Evolutionary conservation across 1,140 invertebrate genomes (phyloP), one percentile per base, ranked within the genome.

Genomic region (Aphelenchoides avenae): DNA sequence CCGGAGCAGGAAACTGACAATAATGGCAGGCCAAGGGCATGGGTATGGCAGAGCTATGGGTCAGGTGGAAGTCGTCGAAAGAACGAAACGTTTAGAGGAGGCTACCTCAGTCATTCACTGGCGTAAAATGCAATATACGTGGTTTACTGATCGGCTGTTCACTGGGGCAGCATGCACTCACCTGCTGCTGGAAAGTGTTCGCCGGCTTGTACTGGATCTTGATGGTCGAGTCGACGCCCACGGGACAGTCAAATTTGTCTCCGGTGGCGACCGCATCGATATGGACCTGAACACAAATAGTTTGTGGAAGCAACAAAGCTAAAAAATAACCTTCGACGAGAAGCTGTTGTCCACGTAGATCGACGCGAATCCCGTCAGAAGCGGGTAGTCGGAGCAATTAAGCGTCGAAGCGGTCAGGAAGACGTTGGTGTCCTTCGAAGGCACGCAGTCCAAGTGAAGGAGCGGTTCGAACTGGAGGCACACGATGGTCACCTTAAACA

Each of bases 321-420:
- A 46, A 39, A 64, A 22, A 13, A n/a, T n/a, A n/a, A 75, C 77
- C 68, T 79, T 80, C 24, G 76, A 71, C n/a, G 80, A 75, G 63
- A 81, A 80, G 46, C 63, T 77, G 58, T 79, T 79, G 56, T 80
- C 76, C 20, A 81, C 58, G 59, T 79, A 80, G 36, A 80, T 77
- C 51, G 69, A 78, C 6, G 78, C 76, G 20, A 64, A 57, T 51
- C 80, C 79, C 36, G 70, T 29, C 18, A 80, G 57, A 9, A 80
- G 58, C n/a, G n/a, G n/a, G 56, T 71, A 79, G 22, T 59, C 55
- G 5, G 76, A 77, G n/a, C 51, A 65, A 58, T 80, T 80, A 47
- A 61, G 62, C 6, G 78, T 73, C 37, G 72, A 68, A 24, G 80
- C 79, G 29, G 72, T 70, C 36, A 80, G 64, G 68, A 70, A 80